Base-by-base conservation (phyloP, 2,888 invertebrate genomes). In the Troides oblongomaculatus region DNA sequence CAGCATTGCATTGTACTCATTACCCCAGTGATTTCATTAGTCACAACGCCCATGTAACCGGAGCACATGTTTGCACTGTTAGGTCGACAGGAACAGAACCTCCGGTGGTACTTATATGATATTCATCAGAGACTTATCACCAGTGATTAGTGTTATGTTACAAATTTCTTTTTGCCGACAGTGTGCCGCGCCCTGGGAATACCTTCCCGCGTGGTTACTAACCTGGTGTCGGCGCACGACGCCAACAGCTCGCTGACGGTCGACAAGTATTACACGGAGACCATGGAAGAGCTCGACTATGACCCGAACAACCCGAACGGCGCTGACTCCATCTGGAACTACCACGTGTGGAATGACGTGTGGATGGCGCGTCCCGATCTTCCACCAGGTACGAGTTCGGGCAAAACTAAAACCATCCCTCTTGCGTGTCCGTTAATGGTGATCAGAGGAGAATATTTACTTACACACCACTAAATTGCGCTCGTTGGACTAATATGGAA, bases 321-420 rank as follows among this genome's bases (percentile, higher is more conserved):
- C 1, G 94, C 94, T 62, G 97, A 97, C 82, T 96, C 96, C 17
- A 95, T 97, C 76, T 97, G 97, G 97, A 97, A 96, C 85, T 97
- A 96, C 83, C 97, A 97, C 79, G 97, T 97, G 10, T 97, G 97
- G 97, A 97, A 96, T 80, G 97, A 97, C 76, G 96, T 95, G 0
- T 97, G 96, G 95, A 97, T 97, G 97, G 94, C 95, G 0, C 91
- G 97, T 70, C 95, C 96, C 10, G 97, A 97, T 83, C 93, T 96
- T 43, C 95, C 95, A 0, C 92, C 93, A 74, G 95, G 94, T 94
- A 77, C 17, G 43, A 18, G 17, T 62, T 18, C 6, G n/a, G 2
- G n/a, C 30, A 30, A 30, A 5, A 30, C 30, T 30, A 30, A 30
- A 30, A 30, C 4, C 5, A 30, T 30, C 30, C 30, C 4, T 4